Evolutionary conservation across 2,797 vertebrate genomes (phyloP).

Genomic region (Eulemur rubriventer): DNA sequence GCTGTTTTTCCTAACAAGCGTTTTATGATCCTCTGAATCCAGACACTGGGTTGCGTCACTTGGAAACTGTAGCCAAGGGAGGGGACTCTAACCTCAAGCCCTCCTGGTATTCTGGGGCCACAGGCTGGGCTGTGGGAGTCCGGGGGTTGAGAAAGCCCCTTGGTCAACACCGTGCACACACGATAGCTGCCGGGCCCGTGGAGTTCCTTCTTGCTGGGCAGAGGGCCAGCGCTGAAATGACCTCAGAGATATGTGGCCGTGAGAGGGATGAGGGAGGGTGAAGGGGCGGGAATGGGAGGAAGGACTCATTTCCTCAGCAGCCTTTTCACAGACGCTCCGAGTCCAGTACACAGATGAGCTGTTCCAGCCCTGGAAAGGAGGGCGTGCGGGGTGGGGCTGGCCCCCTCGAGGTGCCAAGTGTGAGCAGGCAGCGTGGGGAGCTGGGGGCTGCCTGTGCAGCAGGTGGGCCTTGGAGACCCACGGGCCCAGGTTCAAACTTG

Average conservation of each 20-base stretch:
- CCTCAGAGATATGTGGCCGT: neutral
- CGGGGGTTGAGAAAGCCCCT: neutral
- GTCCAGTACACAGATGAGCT: neutral
- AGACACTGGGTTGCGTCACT: conserved; percentile 42
- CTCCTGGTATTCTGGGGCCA: neutral
- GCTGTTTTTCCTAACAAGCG: conserved; percentile 44
- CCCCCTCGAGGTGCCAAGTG: neutral
- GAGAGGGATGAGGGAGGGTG: neutral
- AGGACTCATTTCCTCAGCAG: conserved; percentile 56
- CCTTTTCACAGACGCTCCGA: neutral
- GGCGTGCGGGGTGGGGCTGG: fast-evolving
- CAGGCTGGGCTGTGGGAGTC: neutral
- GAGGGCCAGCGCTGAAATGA: neutral
- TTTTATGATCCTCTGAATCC: conserved; percentile 59
- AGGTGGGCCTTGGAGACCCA: neutral
- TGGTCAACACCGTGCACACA: neutral
- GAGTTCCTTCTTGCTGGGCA: neutral
- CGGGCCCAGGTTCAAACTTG: neutral
- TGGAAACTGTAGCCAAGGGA: conserved; percentile 52
- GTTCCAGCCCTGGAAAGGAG: neutral
- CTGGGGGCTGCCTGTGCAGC: fast-evolving
- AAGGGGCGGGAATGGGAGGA: neutral
- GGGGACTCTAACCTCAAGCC: conserved; percentile 33
- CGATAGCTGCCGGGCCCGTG: neutral
- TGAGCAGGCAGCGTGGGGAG: neutral